phyloP scores from a whole-genome alignment of 1,140 invertebrate species.

The Belonocnema kinseyi region DNA sequence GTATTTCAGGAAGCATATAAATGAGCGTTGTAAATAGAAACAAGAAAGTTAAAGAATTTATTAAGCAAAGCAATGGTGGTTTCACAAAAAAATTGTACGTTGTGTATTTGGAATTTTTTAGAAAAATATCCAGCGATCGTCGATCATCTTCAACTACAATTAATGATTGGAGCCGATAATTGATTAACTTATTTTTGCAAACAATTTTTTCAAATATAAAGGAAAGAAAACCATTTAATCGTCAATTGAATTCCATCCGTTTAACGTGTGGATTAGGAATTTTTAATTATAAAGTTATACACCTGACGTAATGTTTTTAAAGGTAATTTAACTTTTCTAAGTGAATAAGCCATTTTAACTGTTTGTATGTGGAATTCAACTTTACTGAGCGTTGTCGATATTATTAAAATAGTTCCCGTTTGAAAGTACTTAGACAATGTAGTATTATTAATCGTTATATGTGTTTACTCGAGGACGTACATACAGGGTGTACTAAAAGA shows the following conservation, averaged over 20 bases:
- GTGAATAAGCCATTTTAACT: neutral
- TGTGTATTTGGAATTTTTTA: neutral
- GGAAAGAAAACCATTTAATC: neutral
- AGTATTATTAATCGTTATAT: constrained; percentile 22
- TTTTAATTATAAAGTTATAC: neutral
- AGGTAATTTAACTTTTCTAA: neutral
- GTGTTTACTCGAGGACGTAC: neutral
- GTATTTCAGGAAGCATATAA: neutral
- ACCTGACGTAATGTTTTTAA: constrained; percentile 13
- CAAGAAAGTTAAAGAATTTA: neutral
- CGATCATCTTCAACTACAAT: too few relatives aligned
- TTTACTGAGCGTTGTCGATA: neutral
- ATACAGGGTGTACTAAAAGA: neutral
- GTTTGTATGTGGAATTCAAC: constrained; percentile 3
- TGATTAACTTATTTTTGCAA: neutral
- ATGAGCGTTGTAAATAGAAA: constrained; percentile 25
- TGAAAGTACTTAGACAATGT: constrained; percentile 19
- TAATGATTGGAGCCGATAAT: neutral
- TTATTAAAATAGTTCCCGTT: constrained; percentile 10
- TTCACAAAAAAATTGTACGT: neutral
- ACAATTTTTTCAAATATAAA: neutral
- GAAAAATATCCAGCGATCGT: too few relatives aligned
- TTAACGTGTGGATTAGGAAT: too few relatives aligned
- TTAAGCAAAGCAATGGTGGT: neutral
- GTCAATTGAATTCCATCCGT: too few relatives aligned